Percentiles rank a stretch among this genome's conserved stretches.
These are phyloP conservation scores for Potorous gilbertii DNA, from an alignment of 2,797 vertebrate genomes.

Conservation along the genomic window DNA sequence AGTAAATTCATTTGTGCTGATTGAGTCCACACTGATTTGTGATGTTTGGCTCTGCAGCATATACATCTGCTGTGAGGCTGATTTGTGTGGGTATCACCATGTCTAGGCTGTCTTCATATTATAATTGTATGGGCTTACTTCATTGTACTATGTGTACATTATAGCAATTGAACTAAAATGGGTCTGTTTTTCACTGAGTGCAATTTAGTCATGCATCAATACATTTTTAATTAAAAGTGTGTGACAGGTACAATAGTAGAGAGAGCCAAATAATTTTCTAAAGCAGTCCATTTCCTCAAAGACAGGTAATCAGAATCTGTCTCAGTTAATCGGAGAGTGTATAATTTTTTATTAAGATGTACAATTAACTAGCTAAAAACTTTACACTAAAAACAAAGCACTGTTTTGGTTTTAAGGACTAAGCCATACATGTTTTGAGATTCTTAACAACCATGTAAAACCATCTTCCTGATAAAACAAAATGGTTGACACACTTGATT, in stretches of 20 bases:
- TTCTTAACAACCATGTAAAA: slow-evolving; percentile 48
- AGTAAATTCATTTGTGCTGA: slow-evolving; percentile 74
- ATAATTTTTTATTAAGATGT: slow-evolving; percentile 77
- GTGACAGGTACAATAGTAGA: slow-evolving; percentile 84
- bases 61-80: slow-evolving; percentile 60
- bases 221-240: slow-evolving; percentile 87
- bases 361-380: slow-evolving; percentile 74
- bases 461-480: slow-evolving; percentile 59
- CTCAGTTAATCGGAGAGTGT: slow-evolving; percentile 56
- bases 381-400: slow-evolving; percentile 53
- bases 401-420: slow-evolving; percentile 21
- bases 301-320: slow-evolving; percentile 81
- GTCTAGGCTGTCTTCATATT: slow-evolving; percentile 61
- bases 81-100: slow-evolving; percentile 44
- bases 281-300: slow-evolving; percentile 76
- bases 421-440: slow-evolving; percentile 17
- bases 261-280: slow-evolving; percentile 81
- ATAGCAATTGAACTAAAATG: slow-evolving; percentile 78
- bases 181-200: slow-evolving; percentile 79
- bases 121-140: slow-evolving; percentile 72
- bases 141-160: slow-evolving; percentile 73
- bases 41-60: slow-evolving; percentile 57
- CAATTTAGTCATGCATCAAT: slow-evolving; percentile 84
- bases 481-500: slow-evolving; percentile 49
- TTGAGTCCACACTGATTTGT: slow-evolving; percentile 76